Percentiles rank a stretch among this genome's conserved stretches.
These are phyloP conservation scores for Pangasianodon hypophthalmus DNA, from an alignment of 2,113 vertebrate genomes.

Conservation along the genomic window DNA sequence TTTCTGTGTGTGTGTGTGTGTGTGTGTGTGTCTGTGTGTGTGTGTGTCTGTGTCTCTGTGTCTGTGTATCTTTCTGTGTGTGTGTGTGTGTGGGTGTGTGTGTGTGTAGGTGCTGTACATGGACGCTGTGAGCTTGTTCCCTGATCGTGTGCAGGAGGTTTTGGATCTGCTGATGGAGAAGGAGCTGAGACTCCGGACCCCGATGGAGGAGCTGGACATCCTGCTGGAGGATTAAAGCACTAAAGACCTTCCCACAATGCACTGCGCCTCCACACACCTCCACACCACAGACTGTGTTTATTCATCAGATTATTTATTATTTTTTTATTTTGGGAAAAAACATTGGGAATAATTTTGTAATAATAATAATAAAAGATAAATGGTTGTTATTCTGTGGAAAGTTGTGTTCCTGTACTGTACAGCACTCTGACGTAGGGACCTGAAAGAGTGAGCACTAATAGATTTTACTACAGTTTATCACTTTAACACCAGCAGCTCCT, in stretches of 20 bases:
- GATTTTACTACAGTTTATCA: not conserved
- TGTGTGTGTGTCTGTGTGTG: no score
- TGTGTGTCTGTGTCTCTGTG: no score
- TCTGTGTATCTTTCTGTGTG: constrained; percentile 5
- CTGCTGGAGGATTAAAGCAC: constrained; percentile 78
- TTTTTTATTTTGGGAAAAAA: not conserved
- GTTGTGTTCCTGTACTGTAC: not conserved
- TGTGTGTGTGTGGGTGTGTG: constrained; percentile 24
- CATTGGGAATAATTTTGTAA: not conserved
- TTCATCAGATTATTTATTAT: not conserved
- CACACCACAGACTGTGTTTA: not conserved
- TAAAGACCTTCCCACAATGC: constrained; percentile 19
- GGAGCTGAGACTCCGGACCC: constrained; percentile 80
- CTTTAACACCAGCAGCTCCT: not conserved
- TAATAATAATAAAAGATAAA: not conserved
- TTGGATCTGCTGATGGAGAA: constrained; percentile 85
- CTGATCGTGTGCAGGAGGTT: constrained; percentile 77
- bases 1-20: no score
- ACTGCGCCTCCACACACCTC: not conserved
- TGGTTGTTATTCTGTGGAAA: not conserved
- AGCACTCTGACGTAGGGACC: not conserved
- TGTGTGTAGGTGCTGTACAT: constrained; percentile 76
- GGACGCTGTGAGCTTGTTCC: constrained; percentile 81
- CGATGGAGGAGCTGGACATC: constrained; percentile 82
- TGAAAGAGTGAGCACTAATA: not conserved